Evolutionary conservation across 2,888 invertebrate species (phyloP).

Genomic region (Arctia plantaginis): DNA sequence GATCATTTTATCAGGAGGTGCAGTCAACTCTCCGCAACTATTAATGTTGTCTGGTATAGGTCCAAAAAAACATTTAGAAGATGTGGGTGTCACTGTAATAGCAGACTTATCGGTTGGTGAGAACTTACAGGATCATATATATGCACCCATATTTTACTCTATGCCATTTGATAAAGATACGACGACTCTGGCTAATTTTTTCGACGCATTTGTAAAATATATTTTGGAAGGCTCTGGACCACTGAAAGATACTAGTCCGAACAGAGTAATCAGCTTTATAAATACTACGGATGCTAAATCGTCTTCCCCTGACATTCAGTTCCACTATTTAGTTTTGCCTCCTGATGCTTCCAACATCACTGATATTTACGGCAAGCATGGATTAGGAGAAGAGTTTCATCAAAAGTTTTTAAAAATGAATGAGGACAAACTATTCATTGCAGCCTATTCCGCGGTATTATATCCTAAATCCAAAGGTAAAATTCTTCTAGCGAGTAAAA

Average conservation of each 20-base stretch:
- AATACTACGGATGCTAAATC: conserved; percentile 68
- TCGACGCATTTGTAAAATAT: conserved; percentile 74
- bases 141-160: conserved; percentile 70
- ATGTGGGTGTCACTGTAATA: conserved; percentile 71
- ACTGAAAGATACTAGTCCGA: conserved; percentile 74
- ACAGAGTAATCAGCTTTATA: conserved; percentile 65
- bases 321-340: conserved; percentile 65
- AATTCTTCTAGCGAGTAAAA: conserved; percentile 88
- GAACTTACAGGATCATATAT: conserved; percentile 84
- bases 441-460: conserved; percentile 86
- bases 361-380: conserved; percentile 62
- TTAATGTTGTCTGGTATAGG: conserved; percentile 85
- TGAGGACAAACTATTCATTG: conserved; percentile 65
- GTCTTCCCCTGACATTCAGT: conserved; percentile 66
- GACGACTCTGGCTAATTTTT: conserved; percentile 58
- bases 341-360: conserved; percentile 60
- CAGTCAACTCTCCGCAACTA: conserved; percentile 83
- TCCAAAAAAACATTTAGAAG: conserved; percentile 71
- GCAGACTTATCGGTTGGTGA: conserved; percentile 82
- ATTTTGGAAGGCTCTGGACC: conserved; percentile 80
- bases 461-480: conserved; percentile 89
- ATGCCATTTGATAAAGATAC: conserved; percentile 59
- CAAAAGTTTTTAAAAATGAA: conserved; percentile 61
- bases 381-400: conserved; percentile 57
- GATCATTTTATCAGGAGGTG: conserved; percentile 81